phyloP scores from a whole-genome alignment of 35 echinoderm and acorn worm species.

The Nesometra sesokonis region DNA sequence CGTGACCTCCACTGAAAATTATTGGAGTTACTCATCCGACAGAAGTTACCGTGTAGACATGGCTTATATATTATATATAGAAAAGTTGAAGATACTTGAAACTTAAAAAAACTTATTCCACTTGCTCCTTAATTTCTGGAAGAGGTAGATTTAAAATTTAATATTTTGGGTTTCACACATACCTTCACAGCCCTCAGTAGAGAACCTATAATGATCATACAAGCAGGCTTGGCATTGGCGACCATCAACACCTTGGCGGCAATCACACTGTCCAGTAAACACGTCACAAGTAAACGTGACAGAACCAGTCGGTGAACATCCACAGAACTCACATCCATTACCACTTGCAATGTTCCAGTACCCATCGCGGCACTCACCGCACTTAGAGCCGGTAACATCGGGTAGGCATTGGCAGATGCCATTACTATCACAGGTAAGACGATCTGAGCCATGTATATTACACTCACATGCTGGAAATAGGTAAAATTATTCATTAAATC shows the following conservation, averaged over 20 bases:
- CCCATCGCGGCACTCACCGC: conserved; percentile 49
- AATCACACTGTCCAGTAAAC: conserved; percentile 61
- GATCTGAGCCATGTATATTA: conserved; percentile 31
- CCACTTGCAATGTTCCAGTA: conserved; percentile 91
- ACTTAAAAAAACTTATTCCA: too few species aligned
- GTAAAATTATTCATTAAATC: too few species aligned
- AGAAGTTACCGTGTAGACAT: too few species aligned
- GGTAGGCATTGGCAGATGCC: conserved; percentile 61
- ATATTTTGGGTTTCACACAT: conserved; percentile 14
- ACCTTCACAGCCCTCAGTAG: conserved; percentile 56
- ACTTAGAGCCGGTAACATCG: conserved; percentile 54
- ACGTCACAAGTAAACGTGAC: conserved; percentile 30
- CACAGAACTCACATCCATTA: conserved; percentile 59
- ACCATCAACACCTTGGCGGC: conserved; percentile 61
- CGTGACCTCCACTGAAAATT: too few species aligned
- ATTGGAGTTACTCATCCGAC: too few species aligned
- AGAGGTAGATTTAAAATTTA: too few species aligned
- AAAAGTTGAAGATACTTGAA: too few species aligned
- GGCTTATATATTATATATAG: too few species aligned
- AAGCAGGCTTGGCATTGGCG: conserved; percentile 47
- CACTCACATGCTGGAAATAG: conserved; percentile 58
- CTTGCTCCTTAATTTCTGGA: too few species aligned
- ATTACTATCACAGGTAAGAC: conserved; percentile 38
- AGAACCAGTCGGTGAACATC: conserved; percentile 43
- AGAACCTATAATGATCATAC: conserved; percentile 71